phyloP scores from a whole-genome alignment of 2,888 invertebrate genomes.

The Augiades crinisus region DNA sequence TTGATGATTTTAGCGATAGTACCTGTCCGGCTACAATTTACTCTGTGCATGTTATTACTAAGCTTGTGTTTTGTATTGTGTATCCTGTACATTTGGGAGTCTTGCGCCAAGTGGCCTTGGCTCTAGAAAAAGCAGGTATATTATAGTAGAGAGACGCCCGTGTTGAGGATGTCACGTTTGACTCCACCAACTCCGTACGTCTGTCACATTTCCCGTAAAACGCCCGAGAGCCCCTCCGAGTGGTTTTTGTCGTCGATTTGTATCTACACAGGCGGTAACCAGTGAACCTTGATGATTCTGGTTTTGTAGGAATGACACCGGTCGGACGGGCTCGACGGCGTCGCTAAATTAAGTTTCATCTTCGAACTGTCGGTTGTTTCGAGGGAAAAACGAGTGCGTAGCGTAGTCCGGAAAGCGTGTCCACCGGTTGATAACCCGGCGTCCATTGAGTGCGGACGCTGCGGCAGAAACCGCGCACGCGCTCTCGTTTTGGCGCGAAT shows the following conservation, averaged over 20 bases:
- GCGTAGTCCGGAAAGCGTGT: conserved; percentile 58
- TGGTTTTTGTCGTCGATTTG: conserved; percentile 5
- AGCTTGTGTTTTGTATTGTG: conserved; percentile 1
- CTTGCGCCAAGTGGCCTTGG: conserved; percentile 67
- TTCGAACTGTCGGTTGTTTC: conserved; percentile 38
- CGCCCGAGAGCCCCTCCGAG: conserved; percentile 1
- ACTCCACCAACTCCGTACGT: conserved; percentile 80
- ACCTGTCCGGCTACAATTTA: no score
- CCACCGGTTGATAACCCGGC: conserved; percentile 66
- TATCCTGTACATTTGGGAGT: conserved; percentile 78
- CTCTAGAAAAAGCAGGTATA: conserved; percentile 79
- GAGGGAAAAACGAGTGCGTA: conserved; percentile 33
- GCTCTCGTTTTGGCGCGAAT: conserved; percentile 80
- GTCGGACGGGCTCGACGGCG: conserved; percentile 6
- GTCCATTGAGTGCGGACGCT: conserved; percentile 77
- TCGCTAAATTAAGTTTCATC: conserved; percentile 34
- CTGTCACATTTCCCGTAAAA: conserved; percentile 57
- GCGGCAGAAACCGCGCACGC: conserved; percentile 75
- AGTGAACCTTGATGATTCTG: conserved; percentile 21
- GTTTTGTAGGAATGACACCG: conserved; percentile 18
- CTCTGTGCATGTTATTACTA: no score
- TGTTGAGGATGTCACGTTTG: conserved; percentile 76
- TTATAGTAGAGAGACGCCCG: conserved; percentile 73
- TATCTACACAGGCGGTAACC: conserved; percentile 13
- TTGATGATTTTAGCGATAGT: no score